Evolutionary conservation across 2,888 invertebrate species (phyloP), one percentile per base, ranked within the genome.

Genomic region (Tiliacea citrago): DNA sequence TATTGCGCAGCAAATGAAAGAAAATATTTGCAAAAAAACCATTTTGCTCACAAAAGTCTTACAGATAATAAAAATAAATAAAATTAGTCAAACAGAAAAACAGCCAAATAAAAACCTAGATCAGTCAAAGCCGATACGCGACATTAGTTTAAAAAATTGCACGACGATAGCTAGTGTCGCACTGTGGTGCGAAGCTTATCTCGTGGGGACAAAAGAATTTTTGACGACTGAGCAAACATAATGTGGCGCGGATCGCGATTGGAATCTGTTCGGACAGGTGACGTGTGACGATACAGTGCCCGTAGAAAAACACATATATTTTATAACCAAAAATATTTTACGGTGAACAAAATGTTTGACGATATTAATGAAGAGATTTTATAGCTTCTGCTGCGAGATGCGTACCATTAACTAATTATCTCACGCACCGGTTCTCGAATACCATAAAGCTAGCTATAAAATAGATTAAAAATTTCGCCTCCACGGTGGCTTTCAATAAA

Each of bases 141-240:
- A 84, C 83, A 86, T 88, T 87, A 88, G 88, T 88, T 90, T 88
- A 83, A 86, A 89, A 90, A 89, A 88, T 84, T 82, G 82, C 84
- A 77, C 82, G 71, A 67, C 71, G 82, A 85, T 86, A 88, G 86
- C 85, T 88, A 87, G 87, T 87, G 84, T 74, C 72, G 81, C 87
- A 88, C 90, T 83, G 84, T 90, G 90, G 88, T 85, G 88, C 87
- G 89, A 86, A 83, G 91, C 88, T 94, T 95, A 94, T 95, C 95
- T 89, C 67, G 72, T 55, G 80, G 83, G 92, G 91, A 95, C 95
- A 95, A 95, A 94, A 93, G 95, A 93, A 91, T 92, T 92, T 94
- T 95, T 93, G 93, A 93, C 94, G 95, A 95, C 93, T 94, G 94
- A 93, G 86, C 95, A 95, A 93, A 92, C 92, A 95, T 94, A 95